Evolutionary conservation across 2,797 vertebrate genomes (phyloP), one percentile per base, ranked within the genome.

Genomic region (Pitangus sulphuratus): DNA sequence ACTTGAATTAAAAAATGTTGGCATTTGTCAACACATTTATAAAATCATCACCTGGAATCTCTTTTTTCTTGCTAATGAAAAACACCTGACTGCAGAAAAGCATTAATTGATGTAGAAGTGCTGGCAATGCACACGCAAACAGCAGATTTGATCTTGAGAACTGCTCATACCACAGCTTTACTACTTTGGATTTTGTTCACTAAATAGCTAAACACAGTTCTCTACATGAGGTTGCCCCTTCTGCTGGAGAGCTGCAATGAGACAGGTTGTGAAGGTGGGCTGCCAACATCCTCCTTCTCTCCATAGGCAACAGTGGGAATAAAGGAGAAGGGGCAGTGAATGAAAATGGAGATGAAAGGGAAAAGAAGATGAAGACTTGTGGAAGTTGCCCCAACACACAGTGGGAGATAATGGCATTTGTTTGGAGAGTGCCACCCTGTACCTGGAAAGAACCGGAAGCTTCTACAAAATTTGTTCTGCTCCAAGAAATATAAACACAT

Each of bases 41-140:
- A 97, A 97, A 97, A 96, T 97, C 93, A 97, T 97, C 92, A 97
- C 97, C 96, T 97, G 96, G 93, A 97, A 98, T 97, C 90, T 97
- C 78, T 97, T 87, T 97, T 70, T 95, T 95, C 89, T 95, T 86
- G 57, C 64, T 97, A 96, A 97, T 97, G 78, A 96, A 90, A 97
- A 98, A 87, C 97, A 97, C 87, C 88, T 97, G 97, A 97, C 91
- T 96, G 64, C 80, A 93, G 80, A 96, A 95, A 92, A 95, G 70
- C 69, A 84, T 96, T 96, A 83, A 79, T 85, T 95, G 94, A 87
- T 16, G 66, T 96, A 89, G 90, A 95, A 93, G 56, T 81, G 45
- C 78, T 96, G 95, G 94, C 71, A 90, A 37, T 1, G 8, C 82
- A 94, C 60, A 33, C 35, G 47, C 60, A 91, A 96, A 94, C 51